Evolutionary conservation across 2,113 vertebrate genomes (phyloP), one percentile per base, ranked within the genome.

Genomic region (Dolichallabes microphthalmus): DNA sequence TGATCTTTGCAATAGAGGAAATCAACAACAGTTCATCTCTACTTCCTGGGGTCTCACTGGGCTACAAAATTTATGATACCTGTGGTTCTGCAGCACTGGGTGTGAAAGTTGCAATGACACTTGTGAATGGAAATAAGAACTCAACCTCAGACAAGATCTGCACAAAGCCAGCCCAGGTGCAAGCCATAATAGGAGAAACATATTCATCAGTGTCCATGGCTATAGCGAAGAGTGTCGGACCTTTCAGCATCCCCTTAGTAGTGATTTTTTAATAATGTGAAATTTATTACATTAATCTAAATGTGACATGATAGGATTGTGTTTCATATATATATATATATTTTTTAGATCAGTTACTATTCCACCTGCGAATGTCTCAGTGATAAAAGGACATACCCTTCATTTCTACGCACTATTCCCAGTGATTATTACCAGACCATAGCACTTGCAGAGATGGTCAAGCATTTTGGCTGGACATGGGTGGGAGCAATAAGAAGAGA

Each of bases 1-100:
- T 94, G 93, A 87, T 94, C 8, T 95, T 94, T 89, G 93, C 94
- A 11, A 92, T 94, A n/a, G 92, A 93, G 50, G 93, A 95, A 84
- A 94, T 95, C 45, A 95, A 95, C 81, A 94, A 94, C 82, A 94
- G 90, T 52, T 89, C 92, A 63, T 80, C 90, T 45, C 69, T 95
- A 30, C 89, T 95, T 69, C 94, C 93, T 10, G 92, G 90, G 3
- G 80, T 94, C 45, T 88, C 87, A 83, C 53, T 95, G 84, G 94
- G 94, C 3, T 95, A 94, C 45, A 91, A 91, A 57, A 89, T 95
- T 17, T 94, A 94, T 79, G 94, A 95, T 80, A 79, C 87, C 5
- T 95, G 94, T 86, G 89, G 90, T 2, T 93, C 92, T 8, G 82
- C 91, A 57, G 85, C 91, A 50, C 80, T 84, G 68, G 89, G 87